Evolutionary conservation across 2,797 vertebrate species (phyloP).

Genomic region (Hyperoplus lanceolatus): DNA sequence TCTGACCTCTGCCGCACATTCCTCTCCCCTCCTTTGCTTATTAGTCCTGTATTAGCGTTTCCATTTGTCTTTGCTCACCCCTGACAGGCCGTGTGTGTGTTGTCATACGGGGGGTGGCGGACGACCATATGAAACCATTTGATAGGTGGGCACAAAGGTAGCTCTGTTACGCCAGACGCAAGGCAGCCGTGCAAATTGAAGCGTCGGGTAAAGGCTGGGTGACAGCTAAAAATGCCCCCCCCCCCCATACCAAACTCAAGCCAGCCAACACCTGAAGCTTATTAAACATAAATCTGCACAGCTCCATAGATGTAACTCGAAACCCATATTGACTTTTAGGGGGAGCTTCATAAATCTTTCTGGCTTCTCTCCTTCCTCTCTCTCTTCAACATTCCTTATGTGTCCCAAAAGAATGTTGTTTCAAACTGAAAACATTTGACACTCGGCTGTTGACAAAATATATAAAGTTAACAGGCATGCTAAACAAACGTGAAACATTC

Average conservation of each 20-base stretch:
- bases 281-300: constrained; percentile 87
- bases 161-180: constrained; percentile 80
- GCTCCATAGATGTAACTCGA: constrained; percentile 81
- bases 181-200: constrained; percentile 74
- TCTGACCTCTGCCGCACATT: constrained; percentile 71
- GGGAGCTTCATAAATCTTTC: constrained; percentile 84
- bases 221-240: constrained; percentile 64
- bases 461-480: constrained; percentile 50
- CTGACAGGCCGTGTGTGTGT: constrained; percentile 62
- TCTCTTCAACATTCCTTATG: constrained; percentile 60
- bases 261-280: constrained; percentile 87
- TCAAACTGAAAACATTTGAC: constrained; percentile 48
- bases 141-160: constrained; percentile 80
- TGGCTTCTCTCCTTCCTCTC: constrained; percentile 57
- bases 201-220: constrained; percentile 62
- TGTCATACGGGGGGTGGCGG: constrained; percentile 49
- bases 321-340: constrained; percentile 86
- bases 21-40: constrained; percentile 74
- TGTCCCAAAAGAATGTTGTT: constrained; percentile 35
- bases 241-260: constrained; percentile 42
- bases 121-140: constrained; percentile 55
- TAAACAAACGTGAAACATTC: constrained; percentile 33
- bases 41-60: constrained; percentile 80
- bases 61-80: constrained; percentile 76
- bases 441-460: constrained; percentile 47